A percentile compares a stretch with the other conserved stretches of the same genome.
Conservation (phyloP, 1,140 invertebrate species). For the Drosophila murphyi region DNA sequence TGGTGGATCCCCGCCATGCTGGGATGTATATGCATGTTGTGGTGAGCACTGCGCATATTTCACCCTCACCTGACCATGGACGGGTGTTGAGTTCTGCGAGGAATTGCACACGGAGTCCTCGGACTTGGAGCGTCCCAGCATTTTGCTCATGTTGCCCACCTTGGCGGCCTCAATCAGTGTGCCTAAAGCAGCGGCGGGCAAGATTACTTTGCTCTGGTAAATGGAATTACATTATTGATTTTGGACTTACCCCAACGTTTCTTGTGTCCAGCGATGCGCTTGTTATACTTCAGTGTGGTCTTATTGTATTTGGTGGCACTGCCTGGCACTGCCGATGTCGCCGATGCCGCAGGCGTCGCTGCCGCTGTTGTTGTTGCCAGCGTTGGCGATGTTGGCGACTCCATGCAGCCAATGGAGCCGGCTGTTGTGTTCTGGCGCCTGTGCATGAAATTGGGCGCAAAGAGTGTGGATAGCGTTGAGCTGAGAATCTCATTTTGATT, state of each 20-base stretch:
- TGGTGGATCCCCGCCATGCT: constrained; percentile 29
- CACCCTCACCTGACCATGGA: constrained; percentile 75
- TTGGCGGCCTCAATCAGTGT: constrained; percentile 94
- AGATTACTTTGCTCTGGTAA: neutral
- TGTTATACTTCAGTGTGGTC: constrained; percentile 85
- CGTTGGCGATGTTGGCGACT: constrained; percentile 67
- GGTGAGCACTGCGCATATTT: constrained; percentile 74
- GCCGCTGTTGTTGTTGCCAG: constrained; percentile 6
- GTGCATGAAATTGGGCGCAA: constrained; percentile 84
- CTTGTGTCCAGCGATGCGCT: constrained; percentile 88
- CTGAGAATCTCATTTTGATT: constrained; percentile 79
- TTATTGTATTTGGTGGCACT: constrained; percentile 77
- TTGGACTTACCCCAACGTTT: constrained; percentile 86
- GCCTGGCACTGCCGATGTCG: constrained; percentile 9
- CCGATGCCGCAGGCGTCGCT: constrained; percentile 12
- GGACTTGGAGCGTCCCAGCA: constrained; percentile 90
- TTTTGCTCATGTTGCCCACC: constrained; percentile 89
- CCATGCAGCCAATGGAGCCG: constrained; percentile 36
- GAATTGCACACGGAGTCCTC: constrained; percentile 94
- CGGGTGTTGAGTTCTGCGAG: constrained; percentile 63
- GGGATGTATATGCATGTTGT: constrained; percentile 57
- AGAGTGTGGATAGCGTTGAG: constrained; percentile 76
- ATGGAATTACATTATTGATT: neutral
- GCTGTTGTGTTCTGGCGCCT: constrained; percentile 63
- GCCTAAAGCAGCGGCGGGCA: constrained; percentile 66